These are phyloP conservation scores for Pipa parva DNA, from an alignment of 2,113 vertebrate species.

Conservation along the genomic window DNA sequence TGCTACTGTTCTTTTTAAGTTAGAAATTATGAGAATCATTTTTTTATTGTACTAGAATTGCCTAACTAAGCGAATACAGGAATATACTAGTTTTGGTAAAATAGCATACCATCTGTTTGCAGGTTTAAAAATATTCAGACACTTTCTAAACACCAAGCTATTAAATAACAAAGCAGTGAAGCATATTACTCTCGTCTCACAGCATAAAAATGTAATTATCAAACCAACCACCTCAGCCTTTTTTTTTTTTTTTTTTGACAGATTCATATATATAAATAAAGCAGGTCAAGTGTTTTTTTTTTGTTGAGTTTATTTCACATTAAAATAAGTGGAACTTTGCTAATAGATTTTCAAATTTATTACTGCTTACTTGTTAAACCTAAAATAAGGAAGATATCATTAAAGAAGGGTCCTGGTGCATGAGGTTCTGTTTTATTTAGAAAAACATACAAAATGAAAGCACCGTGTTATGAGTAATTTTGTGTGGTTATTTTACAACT, in stretches of 20 bases:
- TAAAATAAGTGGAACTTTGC: not conserved
- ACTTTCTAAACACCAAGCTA: not conserved
- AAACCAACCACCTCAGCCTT: not conserved
- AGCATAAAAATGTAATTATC: not conserved
- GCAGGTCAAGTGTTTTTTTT: not conserved
- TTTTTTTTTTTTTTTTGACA: too few species aligned
- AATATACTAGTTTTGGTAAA: too few species aligned
- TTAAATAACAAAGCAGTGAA: not conserved
- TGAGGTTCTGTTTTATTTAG: not conserved
- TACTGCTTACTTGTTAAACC: not conserved
- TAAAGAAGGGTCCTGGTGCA: not conserved
- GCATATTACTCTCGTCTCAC: not conserved
- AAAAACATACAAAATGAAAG: not conserved
- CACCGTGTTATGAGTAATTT: not conserved
- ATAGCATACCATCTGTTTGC: not conserved
- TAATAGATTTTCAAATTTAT: not conserved
- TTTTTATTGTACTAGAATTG: too few species aligned
- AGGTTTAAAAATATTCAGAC: not conserved
- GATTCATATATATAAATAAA: not conserved
- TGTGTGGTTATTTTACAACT: not conserved
- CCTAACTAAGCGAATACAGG: too few species aligned
- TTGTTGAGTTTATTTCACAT: not conserved
- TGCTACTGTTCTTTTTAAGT: too few species aligned
- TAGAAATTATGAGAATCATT: too few species aligned
- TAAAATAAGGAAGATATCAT: not conserved